Base-by-base conservation (phyloP, 2,797 vertebrate genomes). In the Catostomus latipinnis region DNA sequence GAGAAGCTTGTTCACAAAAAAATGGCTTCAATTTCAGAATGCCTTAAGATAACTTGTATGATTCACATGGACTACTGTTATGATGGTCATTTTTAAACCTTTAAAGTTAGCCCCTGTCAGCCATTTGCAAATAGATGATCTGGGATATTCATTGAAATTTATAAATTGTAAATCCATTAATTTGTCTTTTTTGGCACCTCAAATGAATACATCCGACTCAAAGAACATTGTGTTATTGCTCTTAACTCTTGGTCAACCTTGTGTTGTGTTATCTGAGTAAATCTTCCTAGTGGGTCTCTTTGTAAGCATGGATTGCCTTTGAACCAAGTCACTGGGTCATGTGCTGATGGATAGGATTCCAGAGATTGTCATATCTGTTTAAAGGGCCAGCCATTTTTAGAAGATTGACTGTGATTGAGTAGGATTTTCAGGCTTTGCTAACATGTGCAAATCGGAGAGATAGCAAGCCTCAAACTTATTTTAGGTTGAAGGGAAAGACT, bases 391-490 rank as follows among this genome's bases (percentile, higher is more conserved):
- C 46, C 68, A 61, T 82, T 84, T 71, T 88, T 84, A 86, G 82
- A 83, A 80, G 84, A 88, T 85, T 81, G 85, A 83, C 81, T 63
- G 71, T 81, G 80, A 88, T 87, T 86, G 86, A 82, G 80, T 45
- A 72, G 75, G 87, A 88, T 88, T 88, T 83, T 76, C 50, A 34
- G 76, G 66, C 57, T 71, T 71, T 43, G 48, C 82, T 83, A 82
- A 78, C 81, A 66, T 62, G 46, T 57, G 46, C 68, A 74, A 85
- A 85, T 80, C 80, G 79, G 50, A 1, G 69, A 85, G 84, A 84
- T 82, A 67, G 82, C 13, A 54, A 8, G 43, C 63, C 57, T 80
- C 71, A 74, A 83, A 85, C 83, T 34, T 62, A 60, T 66, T 76
- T 78, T 57, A 53, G 50, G 74, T 48, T 71, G 71, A 52, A 71